phyloP scores from a whole-genome alignment of 2,888 invertebrate species.

The Marasmarcha lunaedactyla region DNA sequence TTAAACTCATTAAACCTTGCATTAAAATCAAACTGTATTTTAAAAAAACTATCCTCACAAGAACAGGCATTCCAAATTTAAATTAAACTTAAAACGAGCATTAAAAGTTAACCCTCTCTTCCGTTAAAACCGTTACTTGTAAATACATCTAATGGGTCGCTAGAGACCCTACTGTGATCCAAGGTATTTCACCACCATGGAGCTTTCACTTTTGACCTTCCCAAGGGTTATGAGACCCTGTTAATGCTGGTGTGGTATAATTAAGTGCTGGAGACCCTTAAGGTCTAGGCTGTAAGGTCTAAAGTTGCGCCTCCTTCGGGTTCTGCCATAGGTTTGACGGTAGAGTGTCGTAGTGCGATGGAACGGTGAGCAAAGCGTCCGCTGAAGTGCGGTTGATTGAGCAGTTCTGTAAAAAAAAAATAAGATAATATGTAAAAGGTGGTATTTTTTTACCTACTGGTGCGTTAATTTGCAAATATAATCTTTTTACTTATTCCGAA shows the following conservation, averaged over 20 bases:
- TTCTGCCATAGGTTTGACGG: conserved; percentile 63
- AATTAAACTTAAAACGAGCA: no score
- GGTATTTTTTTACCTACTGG: no score
- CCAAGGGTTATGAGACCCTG: conserved; percentile 21
- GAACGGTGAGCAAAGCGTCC: conserved; percentile 81
- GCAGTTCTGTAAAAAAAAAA: conserved; percentile 72
- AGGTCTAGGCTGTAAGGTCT: conserved; percentile 31
- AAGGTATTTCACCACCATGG: conserved; percentile 53
- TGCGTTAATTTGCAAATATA: no score
- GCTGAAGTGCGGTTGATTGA: conserved; percentile 74
- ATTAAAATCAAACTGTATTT: no score
- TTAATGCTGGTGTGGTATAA: conserved; percentile 40
- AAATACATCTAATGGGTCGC: no score
- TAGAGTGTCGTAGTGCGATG: conserved; percentile 78
- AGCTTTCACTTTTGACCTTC: conserved; percentile 25
- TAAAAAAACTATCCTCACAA: no score
- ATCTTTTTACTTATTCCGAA: no score
- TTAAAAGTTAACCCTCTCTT: no score
- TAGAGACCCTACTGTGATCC: conserved; percentile 18
- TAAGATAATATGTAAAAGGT: no score
- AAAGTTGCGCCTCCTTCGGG: conserved; percentile 50
- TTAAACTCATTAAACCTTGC: no score
- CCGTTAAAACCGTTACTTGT: no score
- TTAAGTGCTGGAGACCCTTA: conserved; percentile 24
- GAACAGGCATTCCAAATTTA: no score